phyloP scores from a whole-genome alignment of 2,888 invertebrate species.

The Leucoma salicis region DNA sequence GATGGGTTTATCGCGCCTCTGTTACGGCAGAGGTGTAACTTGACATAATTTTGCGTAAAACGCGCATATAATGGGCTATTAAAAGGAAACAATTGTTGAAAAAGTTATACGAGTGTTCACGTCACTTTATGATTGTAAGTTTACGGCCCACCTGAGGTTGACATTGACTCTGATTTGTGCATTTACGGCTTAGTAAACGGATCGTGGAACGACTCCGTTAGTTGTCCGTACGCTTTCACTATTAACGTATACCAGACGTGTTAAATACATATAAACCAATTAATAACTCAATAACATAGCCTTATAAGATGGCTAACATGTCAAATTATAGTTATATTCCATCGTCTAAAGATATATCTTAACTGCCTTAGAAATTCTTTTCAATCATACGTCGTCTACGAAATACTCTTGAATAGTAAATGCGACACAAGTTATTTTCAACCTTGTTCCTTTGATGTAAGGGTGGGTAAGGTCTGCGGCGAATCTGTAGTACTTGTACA shows the following conservation, averaged over 20 bases:
- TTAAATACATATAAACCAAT: conserved; percentile 7
- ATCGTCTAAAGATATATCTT: conserved; percentile 23
- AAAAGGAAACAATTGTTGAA: conserved; percentile 82
- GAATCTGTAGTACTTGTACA: conserved; percentile 39
- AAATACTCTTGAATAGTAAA: conserved; percentile 13
- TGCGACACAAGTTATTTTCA: conserved; percentile 33
- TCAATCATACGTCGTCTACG: conserved; percentile 30
- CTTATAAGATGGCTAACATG: conserved; percentile 11
- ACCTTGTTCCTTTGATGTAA: conserved; percentile 49
- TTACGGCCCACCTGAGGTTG: conserved; percentile 78
- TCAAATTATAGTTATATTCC: conserved; percentile 17
- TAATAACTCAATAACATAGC: too few relatives aligned
- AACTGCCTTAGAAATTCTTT: conserved; percentile 29
- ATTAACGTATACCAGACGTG: conserved; percentile 6
- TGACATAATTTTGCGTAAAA: conserved; percentile 82
- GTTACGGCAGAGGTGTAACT: conserved; percentile 79
- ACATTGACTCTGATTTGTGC: conserved; percentile 81
- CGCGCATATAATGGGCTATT: conserved; percentile 80
- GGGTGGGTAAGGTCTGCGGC: conserved; percentile 30
- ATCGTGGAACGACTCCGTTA: conserved; percentile 53
- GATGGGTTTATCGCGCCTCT: conserved; percentile 77
- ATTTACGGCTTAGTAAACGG: conserved; percentile 73
- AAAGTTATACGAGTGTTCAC: conserved; percentile 80
- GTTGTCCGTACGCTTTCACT: conserved; percentile 33
- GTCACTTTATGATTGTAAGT: conserved; percentile 81